Evolutionary conservation across 1,140 invertebrate species (phyloP), one percentile per base, ranked within the genome.

Genomic region (Bombus difficillimus): DNA sequence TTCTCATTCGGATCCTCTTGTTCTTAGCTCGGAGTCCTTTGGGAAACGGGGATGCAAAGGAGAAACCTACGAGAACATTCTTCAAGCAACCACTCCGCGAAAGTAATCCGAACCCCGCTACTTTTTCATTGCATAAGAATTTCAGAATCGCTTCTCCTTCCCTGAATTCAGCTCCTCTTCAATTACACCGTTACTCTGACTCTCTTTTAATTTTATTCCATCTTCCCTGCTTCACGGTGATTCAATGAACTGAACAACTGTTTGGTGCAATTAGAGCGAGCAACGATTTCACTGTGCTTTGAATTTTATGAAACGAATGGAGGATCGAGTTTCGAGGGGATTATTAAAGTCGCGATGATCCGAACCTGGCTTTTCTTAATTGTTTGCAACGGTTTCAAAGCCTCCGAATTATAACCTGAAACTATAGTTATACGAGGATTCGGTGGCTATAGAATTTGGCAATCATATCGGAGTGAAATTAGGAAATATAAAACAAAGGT

Each of bases 31-130:
- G 3, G 37, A 8, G 57, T 68, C 81, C 81, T 75, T 74, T 75
- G 59, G 73, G 72, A 76, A 53, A 75, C 34, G 32, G 37, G 59
- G 37, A 83, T 76, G 81, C 73, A 68, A 76, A 83, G 62, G 73
- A 68, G 72, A 28, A 68, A 83, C 59, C 73, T 22, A 53, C 10
- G 73, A 53, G 81, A 22, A 53, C 32, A 47, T 82, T 64, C 80
- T 72, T 18, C 34, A 3, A 28, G 41, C 68, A 22, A 41, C 37
- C 41, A 41, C 32, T 72, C 64, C 72, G n/a, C 39, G 71, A 75
- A 37, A 75, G 71, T 66, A 83, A 83, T 83, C 81, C 34, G 15
- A 28, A 43, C 18, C 18, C 5, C 8, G 59, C 0, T 32, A 41
- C 3, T 72, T 34, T 59, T 41, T 32, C 39, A 12, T 82, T 32